phyloP scores from a whole-genome alignment of 1,140 invertebrate species.

The Drosophila burlai region DNA sequence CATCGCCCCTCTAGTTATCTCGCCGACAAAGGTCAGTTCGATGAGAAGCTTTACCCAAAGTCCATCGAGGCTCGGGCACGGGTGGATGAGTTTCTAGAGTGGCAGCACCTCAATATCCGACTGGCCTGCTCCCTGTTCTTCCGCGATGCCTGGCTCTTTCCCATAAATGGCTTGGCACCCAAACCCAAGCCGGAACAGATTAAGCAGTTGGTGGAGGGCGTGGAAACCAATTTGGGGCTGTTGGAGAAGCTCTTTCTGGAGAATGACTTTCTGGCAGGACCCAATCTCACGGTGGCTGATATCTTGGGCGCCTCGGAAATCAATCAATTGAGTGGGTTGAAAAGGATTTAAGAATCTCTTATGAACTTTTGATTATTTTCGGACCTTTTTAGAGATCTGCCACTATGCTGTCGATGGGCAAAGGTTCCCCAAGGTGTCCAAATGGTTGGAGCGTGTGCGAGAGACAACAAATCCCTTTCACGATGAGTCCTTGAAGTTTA shows the following conservation, averaged over 20 bases:
- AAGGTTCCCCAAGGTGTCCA: conserved; percentile 87
- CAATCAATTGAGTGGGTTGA: conserved; percentile 90
- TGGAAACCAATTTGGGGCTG: conserved; percentile 86
- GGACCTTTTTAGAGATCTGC: conserved; percentile 85
- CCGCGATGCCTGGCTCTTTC: conserved; percentile 86
- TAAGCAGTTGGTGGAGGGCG: conserved; percentile 85
- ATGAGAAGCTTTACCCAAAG: conserved; percentile 90
- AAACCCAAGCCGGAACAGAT: conserved; percentile 85
- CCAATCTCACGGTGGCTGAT: conserved; percentile 91
- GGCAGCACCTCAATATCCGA: conserved; percentile 92
- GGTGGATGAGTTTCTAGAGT: conserved; percentile 94
- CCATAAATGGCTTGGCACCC: conserved; percentile 84
- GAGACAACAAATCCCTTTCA: conserved; percentile 88
- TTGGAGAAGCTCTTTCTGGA: conserved; percentile 89
- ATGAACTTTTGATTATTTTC: background rate
- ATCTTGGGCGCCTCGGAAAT: conserved; percentile 92
- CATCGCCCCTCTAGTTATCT: conserved; percentile 62
- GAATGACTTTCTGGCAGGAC: conserved; percentile 88
- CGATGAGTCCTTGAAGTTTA: conserved; percentile 86
- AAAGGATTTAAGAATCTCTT: background rate
- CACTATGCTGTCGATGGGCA: conserved; percentile 87
- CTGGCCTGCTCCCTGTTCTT: conserved; percentile 89
- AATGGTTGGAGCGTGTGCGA: conserved; percentile 89
- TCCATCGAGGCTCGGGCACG: conserved; percentile 88
- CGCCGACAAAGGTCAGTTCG: conserved; percentile 80